Evolutionary conservation across 2,888 invertebrate species (phyloP).

Genomic region (Eilema caniola): DNA sequence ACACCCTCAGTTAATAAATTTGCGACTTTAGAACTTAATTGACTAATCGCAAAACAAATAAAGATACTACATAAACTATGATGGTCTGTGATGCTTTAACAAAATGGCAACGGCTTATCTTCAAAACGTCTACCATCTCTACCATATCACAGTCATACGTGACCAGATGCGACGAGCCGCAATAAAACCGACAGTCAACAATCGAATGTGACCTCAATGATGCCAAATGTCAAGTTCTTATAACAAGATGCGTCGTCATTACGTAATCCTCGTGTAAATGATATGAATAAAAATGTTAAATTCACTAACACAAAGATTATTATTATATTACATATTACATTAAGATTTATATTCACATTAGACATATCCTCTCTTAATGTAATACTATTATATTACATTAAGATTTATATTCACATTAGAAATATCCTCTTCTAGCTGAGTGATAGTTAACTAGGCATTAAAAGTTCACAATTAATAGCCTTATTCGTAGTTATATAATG

Average conservation of each 20-base stretch:
- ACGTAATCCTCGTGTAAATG: not conserved
- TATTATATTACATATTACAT: no score
- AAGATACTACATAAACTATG: not conserved
- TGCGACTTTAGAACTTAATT: not conserved
- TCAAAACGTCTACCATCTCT: not conserved
- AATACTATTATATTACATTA: no score
- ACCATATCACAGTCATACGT: not conserved
- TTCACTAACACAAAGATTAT: not conserved
- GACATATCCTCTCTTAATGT: no score
- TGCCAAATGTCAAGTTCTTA: slow-evolving; percentile 1
- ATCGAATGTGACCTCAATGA: not conserved
- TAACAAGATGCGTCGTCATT: not conserved
- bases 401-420: no score
- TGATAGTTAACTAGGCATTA: not conserved
- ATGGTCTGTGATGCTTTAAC: no score
- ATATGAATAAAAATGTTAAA: not conserved
- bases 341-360: no score
- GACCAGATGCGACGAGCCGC: not conserved
- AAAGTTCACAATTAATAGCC: not conserved
- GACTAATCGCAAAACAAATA: not conserved
- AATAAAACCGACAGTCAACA: not conserved
- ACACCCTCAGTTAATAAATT: no score
- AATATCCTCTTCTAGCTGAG: no score
- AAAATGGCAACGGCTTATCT: not conserved
- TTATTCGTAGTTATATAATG: not conserved